Evolutionary conservation across 2,797 vertebrate genomes (phyloP).

Genomic region (Manis crassicaudata): DNA sequence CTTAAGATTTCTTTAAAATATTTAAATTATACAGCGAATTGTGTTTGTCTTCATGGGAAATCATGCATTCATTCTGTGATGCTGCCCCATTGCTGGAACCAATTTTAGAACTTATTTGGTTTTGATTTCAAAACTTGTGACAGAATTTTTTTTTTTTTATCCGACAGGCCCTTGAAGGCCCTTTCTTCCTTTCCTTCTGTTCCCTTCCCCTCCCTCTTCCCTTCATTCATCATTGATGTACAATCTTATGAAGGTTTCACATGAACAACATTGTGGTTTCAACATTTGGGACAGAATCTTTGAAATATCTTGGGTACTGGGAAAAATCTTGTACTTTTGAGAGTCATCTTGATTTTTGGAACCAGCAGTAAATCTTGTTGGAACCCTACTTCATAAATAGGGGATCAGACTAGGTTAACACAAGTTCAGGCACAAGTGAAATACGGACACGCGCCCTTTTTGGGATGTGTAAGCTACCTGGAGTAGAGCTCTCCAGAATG

Average conservation of each 20-base stretch:
- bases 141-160: background rate
- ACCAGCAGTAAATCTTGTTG: background rate
- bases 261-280: background rate
- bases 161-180: no score
- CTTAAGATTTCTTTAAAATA: constrained; percentile 22
- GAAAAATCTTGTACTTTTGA: constrained; percentile 36
- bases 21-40: constrained; percentile 2
- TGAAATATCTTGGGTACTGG: constrained; percentile 3
- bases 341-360: constrained; percentile 31
- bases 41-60: background rate
- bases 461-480: background rate
- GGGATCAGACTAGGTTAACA: background rate
- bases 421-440: background rate
- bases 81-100: background rate
- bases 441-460: background rate
- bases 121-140: constrained; percentile 20
- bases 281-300: constrained; percentile 3
- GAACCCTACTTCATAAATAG: constrained; percentile 17
- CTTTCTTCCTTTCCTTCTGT: no score
- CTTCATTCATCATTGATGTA: no score
- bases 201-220: no score
- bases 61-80: constrained; percentile 26
- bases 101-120: constrained; percentile 24
- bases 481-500: background rate
- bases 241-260: no score